Base-by-base conservation (phyloP, 2,797 vertebrate species). In the Sebastes umbrosus region DNA sequence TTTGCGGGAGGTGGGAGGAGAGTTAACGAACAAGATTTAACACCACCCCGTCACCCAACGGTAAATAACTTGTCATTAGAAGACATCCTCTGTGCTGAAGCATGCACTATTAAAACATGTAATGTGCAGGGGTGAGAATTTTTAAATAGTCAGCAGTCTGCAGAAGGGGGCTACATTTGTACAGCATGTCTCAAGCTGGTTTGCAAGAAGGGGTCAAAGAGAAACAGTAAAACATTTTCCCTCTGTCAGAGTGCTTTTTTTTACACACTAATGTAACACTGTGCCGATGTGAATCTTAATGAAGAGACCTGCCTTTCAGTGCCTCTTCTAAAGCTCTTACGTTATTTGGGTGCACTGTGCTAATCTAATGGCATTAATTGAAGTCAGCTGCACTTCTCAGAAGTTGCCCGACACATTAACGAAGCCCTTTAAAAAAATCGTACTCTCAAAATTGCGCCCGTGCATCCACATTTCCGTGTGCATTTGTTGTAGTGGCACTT, bases 321-420 rank as follows among this genome's bases (percentile, higher is more conserved):
- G 83, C 58, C 91, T 90, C 80, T 83, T 82, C 68, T 70, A 76
- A 87, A 92, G 84, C 93, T 89, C 88, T 91, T 83, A 87, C 29
- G 72, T 80, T 85, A 85, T 93, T 93, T 90, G 87, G 87, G 63
- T 79, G 72, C 69, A 67, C 83, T 25, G 82, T 60, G 83, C 84
- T 87, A 88, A 93, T 91, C 83, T 90, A 93, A 91, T 86, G 72
- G 88, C 64, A 72, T 86, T 93, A 92, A 95, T 92, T 94, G 82
- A 94, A 89, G 90, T 93, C 91, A 90, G 90, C 90, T 93, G 92
- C 91, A 88, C 90, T 90, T 90, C 86, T 90, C 87, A 70, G 52
- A 86, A 89, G 86, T 90, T 77, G 71, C 57, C 27, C n/a, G 4
- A 50, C 79, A 73, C 86, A 91, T 86, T 88, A 89, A 85, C 60